Percentiles rank a stretch among this genome's conserved stretches.
phyloP scores from a whole-genome alignment of 2,888 invertebrate genomes.

The Cremastinae sp. region DNA sequence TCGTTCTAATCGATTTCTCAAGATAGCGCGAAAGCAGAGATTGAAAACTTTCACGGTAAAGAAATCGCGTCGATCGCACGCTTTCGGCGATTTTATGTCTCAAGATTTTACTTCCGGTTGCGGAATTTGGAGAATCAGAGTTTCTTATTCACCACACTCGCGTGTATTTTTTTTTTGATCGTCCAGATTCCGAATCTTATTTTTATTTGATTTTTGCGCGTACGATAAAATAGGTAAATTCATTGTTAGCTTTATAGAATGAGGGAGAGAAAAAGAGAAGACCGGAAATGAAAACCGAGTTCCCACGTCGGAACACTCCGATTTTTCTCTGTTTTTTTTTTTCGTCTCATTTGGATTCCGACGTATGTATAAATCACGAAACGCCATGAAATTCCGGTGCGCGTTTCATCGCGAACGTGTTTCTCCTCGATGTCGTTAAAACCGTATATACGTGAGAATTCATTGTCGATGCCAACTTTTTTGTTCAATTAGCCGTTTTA shows the following conservation, averaged over 20 bases:
- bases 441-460: too few relatives aligned
- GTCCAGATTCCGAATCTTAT: not conserved
- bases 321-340: not conserved
- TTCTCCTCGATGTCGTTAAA: slow-evolving; percentile 1
- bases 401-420: not conserved
- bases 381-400: not conserved
- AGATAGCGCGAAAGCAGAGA: not conserved
- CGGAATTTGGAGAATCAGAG: too few relatives aligned
- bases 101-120: not conserved
- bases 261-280: slow-evolving; percentile 15
- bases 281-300: slow-evolving; percentile 53
- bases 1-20: not conserved
- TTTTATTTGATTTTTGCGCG: not conserved
- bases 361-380: slow-evolving; percentile 1
- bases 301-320: slow-evolving; percentile 41
- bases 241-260: slow-evolving; percentile 25
- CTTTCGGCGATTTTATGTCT: not conserved
- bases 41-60: slow-evolving; percentile 4
- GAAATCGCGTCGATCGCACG: not conserved
- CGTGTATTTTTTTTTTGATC: too few relatives aligned
- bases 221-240: slow-evolving; percentile 24
- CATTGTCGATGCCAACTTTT: too few relatives aligned
- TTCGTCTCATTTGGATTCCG: not conserved
- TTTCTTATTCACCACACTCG: too few relatives aligned
- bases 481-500: too few relatives aligned